Evolutionary conservation across 1,140 invertebrate species (phyloP).

Genomic region (Sarcophaga bullata): DNA sequence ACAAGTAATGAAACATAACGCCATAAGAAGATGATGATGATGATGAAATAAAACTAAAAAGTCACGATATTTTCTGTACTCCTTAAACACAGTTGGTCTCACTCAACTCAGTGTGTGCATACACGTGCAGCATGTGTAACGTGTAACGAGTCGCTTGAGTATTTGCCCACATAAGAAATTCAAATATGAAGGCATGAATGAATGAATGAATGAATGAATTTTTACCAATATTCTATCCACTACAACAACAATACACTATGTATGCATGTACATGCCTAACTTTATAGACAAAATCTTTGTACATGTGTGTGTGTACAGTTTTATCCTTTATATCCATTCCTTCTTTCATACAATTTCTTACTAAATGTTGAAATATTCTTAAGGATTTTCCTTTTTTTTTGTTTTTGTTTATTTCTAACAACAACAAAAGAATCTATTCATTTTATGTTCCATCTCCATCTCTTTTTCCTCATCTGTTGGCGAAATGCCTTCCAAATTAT

Average conservation of each 20-base stretch:
- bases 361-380: background rate
- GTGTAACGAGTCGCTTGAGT: background rate
- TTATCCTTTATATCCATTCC: background rate
- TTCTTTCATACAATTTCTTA: no score
- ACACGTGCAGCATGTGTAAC: no score
- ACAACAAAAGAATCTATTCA: background rate
- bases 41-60: no score
- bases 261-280: background rate
- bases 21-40: no score
- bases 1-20: no score
- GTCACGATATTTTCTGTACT: background rate
- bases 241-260: no score
- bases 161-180: conserved; percentile 11
- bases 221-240: background rate
- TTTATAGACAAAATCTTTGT: background rate
- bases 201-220: background rate
- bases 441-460: background rate
- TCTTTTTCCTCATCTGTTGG: no score
- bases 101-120: no score
- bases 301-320: background rate
- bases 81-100: background rate
- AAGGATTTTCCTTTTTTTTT: background rate
- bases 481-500: conserved; percentile 1
- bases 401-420: background rate
- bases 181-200: background rate